Base-by-base conservation (phyloP, 2,888 invertebrate species). In the Hypsopygia costalis region DNA sequence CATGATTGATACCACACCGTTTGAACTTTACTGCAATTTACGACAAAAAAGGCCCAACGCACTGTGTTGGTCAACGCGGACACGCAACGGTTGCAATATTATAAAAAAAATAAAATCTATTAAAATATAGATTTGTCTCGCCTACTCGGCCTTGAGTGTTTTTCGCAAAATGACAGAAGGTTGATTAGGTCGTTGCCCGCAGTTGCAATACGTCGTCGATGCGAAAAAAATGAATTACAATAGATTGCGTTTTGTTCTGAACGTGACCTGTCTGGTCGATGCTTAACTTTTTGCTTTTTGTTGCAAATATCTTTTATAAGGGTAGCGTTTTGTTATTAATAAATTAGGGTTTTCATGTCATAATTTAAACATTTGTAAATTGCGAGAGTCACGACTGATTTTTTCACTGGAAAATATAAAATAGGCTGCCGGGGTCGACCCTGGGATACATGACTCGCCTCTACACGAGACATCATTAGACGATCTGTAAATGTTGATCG, bases 81-180 rank as follows among this genome's bases (percentile, higher is more conserved):
- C 76, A 80, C 80, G 81, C 80, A 79, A 80, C 41, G 44, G 45
- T 44, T 68, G 76, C 75, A 65, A 72, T 59, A 64, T 44, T 43
- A 34, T 33, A 2, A n/a, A 25, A 25, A 25, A 31, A 62, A 62
- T 4, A 16, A 58, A 67, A 54, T 58, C 65, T 73, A 71, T 72
- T 73, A 76, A 79, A 68, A 68, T 70, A 71, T 72, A 75, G 75
- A 86, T 86, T 86, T 76, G 86, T 80, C 71, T 76, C 85, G 79
- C 69, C 69, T 71, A 65, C 65, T 58, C 52, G 76, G 70, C 86
- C 86, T 85, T 85, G 81, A 58, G 54, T 44, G 58, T 68, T 73
- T 82, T 81, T 81, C 79, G 80, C 78, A 72, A 80, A 53, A 66
- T 69, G 4, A 16, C 16, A 64, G 52, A 67, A 62, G 60, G 56